Percentiles rank a stretch among this genome's conserved stretches.
These are phyloP conservation scores for Cydia fagiglandana DNA, from an alignment of 1,140 invertebrate species.

Conservation along the genomic window DNA sequence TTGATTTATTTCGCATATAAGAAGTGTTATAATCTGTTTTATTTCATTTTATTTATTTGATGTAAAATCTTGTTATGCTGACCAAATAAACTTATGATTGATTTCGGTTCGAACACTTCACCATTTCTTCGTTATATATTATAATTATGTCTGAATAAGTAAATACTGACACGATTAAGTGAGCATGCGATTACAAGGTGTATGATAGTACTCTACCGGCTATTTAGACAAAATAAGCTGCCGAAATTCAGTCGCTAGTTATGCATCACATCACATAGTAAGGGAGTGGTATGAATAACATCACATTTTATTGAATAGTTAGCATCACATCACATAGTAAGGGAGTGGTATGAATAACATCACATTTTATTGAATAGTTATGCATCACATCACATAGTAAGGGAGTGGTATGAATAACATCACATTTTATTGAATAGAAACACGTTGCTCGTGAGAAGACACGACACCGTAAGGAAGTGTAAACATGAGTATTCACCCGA, in stretches of 20 bases:
- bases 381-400: neutral
- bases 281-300: conserved; percentile 1
- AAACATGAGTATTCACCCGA: conserved; percentile 27
- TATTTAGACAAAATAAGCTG: neutral
- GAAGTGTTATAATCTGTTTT: no score
- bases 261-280: neutral
- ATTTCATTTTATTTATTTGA: no score
- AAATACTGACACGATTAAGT: no score
- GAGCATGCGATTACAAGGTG: no score
- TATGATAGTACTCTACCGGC: neutral
- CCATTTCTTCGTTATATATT: no score
- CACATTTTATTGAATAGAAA: neutral
- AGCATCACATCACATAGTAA: neutral
- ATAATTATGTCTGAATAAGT: no score
- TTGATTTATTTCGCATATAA: no score
- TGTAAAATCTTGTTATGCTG: no score
- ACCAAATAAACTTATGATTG: no score
- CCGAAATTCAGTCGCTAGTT: conserved; percentile 4
- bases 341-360: neutral
- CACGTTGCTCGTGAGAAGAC: neutral
- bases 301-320: neutral
- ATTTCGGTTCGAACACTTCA: no score
- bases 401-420: neutral
- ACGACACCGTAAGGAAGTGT: neutral
- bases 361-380: neutral